Evolutionary conservation across 2,113 vertebrate species (phyloP).

Genomic region (Monarcha castaneiventris): DNA sequence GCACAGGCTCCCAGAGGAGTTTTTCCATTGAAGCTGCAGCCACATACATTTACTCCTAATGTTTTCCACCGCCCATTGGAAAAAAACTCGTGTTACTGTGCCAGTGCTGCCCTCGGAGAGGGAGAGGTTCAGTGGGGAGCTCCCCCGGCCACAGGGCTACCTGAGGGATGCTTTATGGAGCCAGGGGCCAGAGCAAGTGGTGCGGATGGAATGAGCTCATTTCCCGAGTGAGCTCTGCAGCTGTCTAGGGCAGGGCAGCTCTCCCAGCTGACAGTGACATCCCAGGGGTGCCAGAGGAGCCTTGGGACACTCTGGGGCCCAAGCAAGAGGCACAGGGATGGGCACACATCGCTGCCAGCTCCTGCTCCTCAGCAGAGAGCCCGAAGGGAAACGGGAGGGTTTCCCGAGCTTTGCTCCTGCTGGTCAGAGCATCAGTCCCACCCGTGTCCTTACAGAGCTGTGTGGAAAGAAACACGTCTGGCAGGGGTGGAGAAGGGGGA

Average conservation of each 20-base stretch:
- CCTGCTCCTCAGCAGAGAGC: not conserved
- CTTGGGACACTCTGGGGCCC: not conserved
- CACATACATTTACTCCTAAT: not conserved
- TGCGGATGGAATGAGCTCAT: not conserved
- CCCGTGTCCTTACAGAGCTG: not conserved
- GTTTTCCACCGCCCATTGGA: not conserved
- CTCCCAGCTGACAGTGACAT: not conserved
- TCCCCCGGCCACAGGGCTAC: not conserved
- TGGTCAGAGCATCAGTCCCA: not conserved
- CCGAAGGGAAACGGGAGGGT: not conserved
- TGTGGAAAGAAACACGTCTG: not conserved
- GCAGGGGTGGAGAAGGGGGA: not conserved
- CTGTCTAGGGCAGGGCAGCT: not conserved
- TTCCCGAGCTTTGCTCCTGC: not conserved
- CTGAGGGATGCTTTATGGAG: not conserved
- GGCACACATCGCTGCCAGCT: not conserved
- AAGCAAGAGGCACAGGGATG: not conserved
- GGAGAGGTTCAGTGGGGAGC: not conserved
- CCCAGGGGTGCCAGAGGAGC: not conserved
- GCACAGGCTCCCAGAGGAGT: not conserved
- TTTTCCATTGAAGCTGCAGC: not conserved
- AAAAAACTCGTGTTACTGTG: not conserved
- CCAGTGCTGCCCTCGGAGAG: fast-evolving
- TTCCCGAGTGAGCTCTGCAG: not conserved
- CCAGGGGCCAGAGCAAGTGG: fast-evolving